These are phyloP conservation scores for Eremophila alpestris DNA, from an alignment of 2,797 vertebrate species.

Conservation along the genomic window DNA sequence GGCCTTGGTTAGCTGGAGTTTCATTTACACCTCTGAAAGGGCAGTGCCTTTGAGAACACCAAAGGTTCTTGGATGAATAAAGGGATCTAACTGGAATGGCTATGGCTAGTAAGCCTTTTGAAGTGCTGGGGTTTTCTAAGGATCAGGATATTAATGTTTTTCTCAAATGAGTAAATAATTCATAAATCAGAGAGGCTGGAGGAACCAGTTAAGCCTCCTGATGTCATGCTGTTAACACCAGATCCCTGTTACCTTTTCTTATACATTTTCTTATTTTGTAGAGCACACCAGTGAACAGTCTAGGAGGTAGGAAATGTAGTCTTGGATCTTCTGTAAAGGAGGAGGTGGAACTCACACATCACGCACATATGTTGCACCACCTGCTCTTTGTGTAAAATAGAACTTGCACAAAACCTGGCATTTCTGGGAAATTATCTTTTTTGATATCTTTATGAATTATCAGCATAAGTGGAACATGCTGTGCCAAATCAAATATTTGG, in stretches of 20 bases:
- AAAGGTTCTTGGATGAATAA: not conserved
- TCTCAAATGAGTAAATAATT: not conserved
- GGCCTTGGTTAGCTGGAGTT: not conserved
- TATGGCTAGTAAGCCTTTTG: not conserved
- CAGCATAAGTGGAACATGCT: not conserved
- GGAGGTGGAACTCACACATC: not conserved
- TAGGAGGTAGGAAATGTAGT: not conserved
- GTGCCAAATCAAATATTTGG: not conserved
- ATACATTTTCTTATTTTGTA: not conserved
- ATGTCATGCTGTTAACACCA: not conserved
- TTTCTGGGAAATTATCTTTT: not conserved
- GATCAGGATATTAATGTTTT: not conserved
- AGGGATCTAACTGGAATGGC: not conserved
- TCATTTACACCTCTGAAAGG: rapidly evolving
- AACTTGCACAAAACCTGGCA: not conserved
- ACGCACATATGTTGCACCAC: not conserved
- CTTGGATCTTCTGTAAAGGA: not conserved
- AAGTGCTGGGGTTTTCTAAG: not conserved
- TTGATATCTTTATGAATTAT: not conserved
- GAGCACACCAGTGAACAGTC: not conserved
- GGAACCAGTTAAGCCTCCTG: not conserved
- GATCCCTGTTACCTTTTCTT: not conserved
- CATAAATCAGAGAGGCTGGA: not conserved
- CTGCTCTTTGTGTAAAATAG: not conserved
- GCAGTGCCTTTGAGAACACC: not conserved